phyloP scores from a whole-genome alignment of 1,140 invertebrate genomes.

The Ips typographus region DNA sequence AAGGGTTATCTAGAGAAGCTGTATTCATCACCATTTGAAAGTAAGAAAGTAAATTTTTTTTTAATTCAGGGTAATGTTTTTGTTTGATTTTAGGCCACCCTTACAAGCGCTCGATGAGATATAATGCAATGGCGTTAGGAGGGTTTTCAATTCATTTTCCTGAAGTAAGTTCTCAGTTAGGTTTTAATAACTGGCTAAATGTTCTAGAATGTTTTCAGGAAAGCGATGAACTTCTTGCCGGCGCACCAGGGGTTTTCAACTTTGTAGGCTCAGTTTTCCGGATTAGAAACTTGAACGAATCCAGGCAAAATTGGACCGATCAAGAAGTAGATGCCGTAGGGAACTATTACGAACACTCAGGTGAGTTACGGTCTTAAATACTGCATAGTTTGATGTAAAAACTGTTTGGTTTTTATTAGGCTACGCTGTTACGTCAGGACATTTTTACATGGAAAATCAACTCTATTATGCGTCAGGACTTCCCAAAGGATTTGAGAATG shows the following conservation, averaged over 20 bases:
- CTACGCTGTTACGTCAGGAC: slow-evolving; percentile 58
- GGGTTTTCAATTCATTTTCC: slow-evolving; percentile 51
- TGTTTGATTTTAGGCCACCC: slow-evolving; percentile 18
- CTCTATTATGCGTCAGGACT: slow-evolving; percentile 54
- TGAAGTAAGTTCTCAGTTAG: slow-evolving; percentile 27
- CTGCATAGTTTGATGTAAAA: neutral
- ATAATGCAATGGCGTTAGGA: slow-evolving; percentile 39
- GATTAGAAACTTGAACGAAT: slow-evolving; percentile 32
- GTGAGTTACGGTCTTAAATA: neutral
- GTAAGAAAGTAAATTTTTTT: neutral
- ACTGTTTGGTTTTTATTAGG: slow-evolving; percentile 51
- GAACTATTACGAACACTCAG: slow-evolving; percentile 21
- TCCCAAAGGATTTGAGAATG: slow-evolving; percentile 49
- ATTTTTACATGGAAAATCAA: slow-evolving; percentile 48
- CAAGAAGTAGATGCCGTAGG: slow-evolving; percentile 22
- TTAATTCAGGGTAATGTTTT: neutral
- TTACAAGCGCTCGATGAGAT: neutral
- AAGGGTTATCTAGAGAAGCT: neutral
- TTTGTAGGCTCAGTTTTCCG: slow-evolving; percentile 50
- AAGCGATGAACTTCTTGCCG: slow-evolving; percentile 47
- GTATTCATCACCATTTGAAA: neutral
- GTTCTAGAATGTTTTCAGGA: slow-evolving; percentile 15
- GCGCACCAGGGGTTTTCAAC: slow-evolving; percentile 52
- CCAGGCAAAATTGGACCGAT: neutral
- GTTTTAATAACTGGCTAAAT: slow-evolving; percentile 1